Base-by-base conservation (phyloP, 2,797 vertebrate species). In the Pseudomugil tenellus region DNA sequence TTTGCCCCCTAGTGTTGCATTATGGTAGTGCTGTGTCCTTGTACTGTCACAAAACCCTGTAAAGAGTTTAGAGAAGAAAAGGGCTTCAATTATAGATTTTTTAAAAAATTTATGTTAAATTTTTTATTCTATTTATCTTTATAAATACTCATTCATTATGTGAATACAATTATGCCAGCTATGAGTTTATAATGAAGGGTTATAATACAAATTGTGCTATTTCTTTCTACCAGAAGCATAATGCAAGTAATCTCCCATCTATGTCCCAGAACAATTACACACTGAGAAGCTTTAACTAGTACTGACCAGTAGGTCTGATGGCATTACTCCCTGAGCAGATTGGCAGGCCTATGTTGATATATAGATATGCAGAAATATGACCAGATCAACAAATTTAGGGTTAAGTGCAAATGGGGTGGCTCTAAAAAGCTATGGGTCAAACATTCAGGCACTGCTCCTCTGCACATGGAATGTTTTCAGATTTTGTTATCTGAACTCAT, bases 1-100 rank as follows among this genome's bases (percentile, higher is more conserved):
- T 39, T 59, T 80, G 81, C 83, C 84, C 80, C 79, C 90, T 87
- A 72, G 71, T 89, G 87, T 79, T 28, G 16, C 0, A 8, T n/a
- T 21, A 12, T 49, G 56, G 57, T 35, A 67, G 17, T 2, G 39
- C 7, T 19, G 17, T 43, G 39, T 19, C 17, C 8, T 0, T 43
- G 17, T 19, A 23, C 8, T 0, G 29, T 43, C 9, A 43, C 29
- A 64, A 41, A 10, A 14, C 19, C 39, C 29, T 16, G 5, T 13
- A 35, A 51, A 62, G 23, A 19, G 5, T 43, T n/a, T 35, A 62
- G 34, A 61, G 31, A 31, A 3, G 2, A 29, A 6, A 29, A 6
- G 6, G 29, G 29, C 29, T 29, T 29, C 6, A 29, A 29, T 4
- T 32, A 9, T 32, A 9, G 32, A 32, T 1, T 6, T 32, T 32